Conservation (phyloP, 2,797 vertebrate genomes). For the Aldrovandia affinis region DNA sequence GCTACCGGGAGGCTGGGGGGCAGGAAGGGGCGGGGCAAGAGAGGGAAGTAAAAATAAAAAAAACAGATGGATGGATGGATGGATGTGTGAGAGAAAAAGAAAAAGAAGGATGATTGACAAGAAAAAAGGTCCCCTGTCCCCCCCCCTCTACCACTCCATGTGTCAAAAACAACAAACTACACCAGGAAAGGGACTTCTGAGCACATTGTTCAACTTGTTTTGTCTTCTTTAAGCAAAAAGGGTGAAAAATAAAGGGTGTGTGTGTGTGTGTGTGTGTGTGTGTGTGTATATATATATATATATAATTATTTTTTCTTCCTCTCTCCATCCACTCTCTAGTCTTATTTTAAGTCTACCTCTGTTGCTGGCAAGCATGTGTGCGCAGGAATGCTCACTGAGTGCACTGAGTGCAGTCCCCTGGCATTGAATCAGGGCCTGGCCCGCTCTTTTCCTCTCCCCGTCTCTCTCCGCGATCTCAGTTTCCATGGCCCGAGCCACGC, state of each 20-base stretch:
- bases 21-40: constrained; percentile 86
- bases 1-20: constrained; percentile 72
- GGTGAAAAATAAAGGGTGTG: background rate
- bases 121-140: background rate
- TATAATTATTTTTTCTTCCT: no score
- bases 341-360: constrained; percentile 10
- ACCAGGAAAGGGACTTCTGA: background rate
- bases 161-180: background rate
- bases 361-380: background rate
- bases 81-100: background rate
- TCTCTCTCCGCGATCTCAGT: background rate
- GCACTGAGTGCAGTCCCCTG: background rate
- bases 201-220: background rate
- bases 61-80: background rate
- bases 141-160: background rate
- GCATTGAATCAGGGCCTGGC: background rate
- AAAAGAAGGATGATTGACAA: background rate
- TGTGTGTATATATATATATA: background rate
- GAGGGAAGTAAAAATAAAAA: constrained; percentile 80
- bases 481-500: background rate
- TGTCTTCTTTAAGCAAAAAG: background rate
- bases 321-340: background rate
- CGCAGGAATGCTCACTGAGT: background rate
- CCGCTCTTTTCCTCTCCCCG: background rate
- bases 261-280: background rate